A percentile compares a stretch with the other conserved stretches of the same genome.
Conservation (phyloP, 2,888 invertebrate species). For the Athetis lepigone region DNA sequence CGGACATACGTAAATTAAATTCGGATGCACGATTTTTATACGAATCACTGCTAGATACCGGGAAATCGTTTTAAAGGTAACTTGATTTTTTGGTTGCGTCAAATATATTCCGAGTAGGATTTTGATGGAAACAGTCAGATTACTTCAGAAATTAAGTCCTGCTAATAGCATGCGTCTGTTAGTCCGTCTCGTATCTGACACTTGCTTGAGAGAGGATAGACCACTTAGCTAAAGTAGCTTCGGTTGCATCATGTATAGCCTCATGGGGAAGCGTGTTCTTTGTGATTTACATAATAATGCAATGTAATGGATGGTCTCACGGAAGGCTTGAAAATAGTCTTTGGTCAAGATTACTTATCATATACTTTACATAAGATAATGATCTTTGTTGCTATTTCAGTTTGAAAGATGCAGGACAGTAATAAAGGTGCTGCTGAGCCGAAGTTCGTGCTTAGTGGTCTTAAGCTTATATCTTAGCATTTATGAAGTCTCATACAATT, state of each 20-base stretch:
- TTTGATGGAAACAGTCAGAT: background rate
- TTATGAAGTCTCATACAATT: no score
- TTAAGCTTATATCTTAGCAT: no score
- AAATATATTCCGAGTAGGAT: slow-evolving; percentile 4
- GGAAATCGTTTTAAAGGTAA: slow-evolving; percentile 27
- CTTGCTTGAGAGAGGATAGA: background rate
- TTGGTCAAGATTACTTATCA: no score
- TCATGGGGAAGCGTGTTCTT: background rate
- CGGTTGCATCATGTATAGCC: no score
- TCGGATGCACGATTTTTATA: slow-evolving; percentile 24
- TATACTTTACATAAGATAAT: no score
- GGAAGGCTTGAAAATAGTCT: background rate
- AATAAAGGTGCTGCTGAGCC: no score
- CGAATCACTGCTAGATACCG: slow-evolving; percentile 35
- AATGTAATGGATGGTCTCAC: background rate
- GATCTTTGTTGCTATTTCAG: no score
- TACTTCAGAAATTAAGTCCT: background rate
- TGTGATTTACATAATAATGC: background rate
- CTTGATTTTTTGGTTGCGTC: slow-evolving; percentile 21
- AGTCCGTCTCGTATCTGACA: no score
- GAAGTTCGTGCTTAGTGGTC: background rate
- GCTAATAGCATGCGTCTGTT: no score
- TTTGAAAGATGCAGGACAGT: no score
- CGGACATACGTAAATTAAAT: slow-evolving; percentile 22
- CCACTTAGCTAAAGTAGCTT: background rate